These are phyloP conservation scores for Umimayanthus chanpuru DNA, from an alignment of 92 coral and sea anemone species.

Conservation along the genomic window DNA sequence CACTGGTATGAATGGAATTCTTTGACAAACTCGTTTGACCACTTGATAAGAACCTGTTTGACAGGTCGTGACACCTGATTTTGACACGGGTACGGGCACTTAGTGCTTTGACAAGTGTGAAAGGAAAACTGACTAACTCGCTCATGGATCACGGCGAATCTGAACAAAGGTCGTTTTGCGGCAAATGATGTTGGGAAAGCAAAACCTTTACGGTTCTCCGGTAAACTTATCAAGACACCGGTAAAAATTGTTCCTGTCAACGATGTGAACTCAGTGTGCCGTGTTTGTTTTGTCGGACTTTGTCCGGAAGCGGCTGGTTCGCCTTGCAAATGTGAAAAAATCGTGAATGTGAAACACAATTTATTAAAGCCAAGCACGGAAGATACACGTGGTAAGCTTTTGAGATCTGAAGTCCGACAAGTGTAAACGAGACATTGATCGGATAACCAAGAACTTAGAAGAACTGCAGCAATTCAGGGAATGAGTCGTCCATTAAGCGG, in stretches of 20 bases:
- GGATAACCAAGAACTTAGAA: no score
- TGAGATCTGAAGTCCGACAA: slow-evolving; percentile 1
- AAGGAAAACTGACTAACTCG: neutral
- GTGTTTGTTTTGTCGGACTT: no score
- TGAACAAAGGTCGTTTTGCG: slow-evolving; percentile 5
- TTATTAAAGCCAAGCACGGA: neutral
- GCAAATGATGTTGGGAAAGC: no score
- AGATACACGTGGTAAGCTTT: neutral
- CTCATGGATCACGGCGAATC: slow-evolving; percentile 1
- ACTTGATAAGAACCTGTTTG: slow-evolving; percentile 29
- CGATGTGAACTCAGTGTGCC: no score
- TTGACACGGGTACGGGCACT: slow-evolving; percentile 18
- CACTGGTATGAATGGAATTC: slow-evolving; percentile 22
- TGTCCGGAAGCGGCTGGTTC: neutral
- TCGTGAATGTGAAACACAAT: no score
- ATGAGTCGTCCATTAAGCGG: slow-evolving; percentile 5
- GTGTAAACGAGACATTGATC: neutral
- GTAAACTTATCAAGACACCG: neutral
- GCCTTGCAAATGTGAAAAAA: no score
- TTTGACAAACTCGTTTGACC: slow-evolving; percentile 19
- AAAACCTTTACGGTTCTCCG: slow-evolving; percentile 5
- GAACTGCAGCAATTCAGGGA: neutral
- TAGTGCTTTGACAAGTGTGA: neutral
- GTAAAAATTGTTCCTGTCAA: no score
- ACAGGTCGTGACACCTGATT: slow-evolving; percentile 20